Evolutionary conservation across 2,797 vertebrate genomes (phyloP).

Genomic region (Hafferia zeledoni): DNA sequence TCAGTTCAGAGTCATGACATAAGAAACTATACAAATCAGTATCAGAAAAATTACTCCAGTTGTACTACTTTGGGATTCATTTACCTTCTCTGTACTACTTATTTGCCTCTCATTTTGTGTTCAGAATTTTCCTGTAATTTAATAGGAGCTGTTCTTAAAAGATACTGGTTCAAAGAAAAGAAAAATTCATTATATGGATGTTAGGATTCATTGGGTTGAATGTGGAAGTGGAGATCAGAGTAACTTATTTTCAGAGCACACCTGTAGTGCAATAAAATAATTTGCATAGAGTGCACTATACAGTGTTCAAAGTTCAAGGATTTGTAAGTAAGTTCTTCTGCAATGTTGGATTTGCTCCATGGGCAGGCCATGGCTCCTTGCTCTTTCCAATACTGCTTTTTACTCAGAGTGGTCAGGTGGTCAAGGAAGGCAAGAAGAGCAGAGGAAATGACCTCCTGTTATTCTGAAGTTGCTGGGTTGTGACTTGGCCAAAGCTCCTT

Average conservation of each 20-base stretch:
- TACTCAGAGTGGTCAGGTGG: not conserved
- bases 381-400: not conserved
- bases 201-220: not conserved
- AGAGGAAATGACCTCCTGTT: not conserved
- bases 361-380: not conserved
- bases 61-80: not conserved
- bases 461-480: not conserved
- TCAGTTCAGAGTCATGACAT: not conserved
- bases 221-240: constrained; percentile 1
- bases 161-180: constrained; percentile 12
- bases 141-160: not conserved
- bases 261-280: constrained; percentile 58
- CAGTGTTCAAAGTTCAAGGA: constrained; percentile 59
- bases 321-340: constrained; percentile 49
- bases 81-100: not conserved
- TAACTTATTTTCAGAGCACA: constrained; percentile 46
- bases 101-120: not conserved
- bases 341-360: constrained; percentile 2
- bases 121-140: not conserved
- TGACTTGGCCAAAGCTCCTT: not conserved
- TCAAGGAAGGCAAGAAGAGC: not conserved
- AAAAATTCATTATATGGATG: not conserved
- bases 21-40: not conserved
- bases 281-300: constrained; percentile 8
- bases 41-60: not conserved